Conservation (phyloP, 2,797 vertebrate species). For the Sternotherus odoratus region DNA sequence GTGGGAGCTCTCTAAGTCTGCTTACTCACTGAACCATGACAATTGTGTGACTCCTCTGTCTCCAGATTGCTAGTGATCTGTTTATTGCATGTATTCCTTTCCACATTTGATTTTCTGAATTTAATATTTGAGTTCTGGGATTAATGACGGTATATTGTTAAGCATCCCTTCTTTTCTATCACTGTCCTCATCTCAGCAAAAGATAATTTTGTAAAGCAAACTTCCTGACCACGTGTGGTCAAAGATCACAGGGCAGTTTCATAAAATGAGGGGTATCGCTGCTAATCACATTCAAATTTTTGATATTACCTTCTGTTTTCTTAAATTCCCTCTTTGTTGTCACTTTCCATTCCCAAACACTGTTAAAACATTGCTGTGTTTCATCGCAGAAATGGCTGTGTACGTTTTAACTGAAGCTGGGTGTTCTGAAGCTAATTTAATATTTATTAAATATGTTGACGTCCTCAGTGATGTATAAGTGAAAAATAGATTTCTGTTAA, state of each 20-base stretch:
- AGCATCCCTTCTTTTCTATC: neutral
- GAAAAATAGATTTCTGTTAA: neutral
- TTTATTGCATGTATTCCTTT: neutral
- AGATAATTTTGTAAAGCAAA: neutral
- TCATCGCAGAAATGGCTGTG: neutral
- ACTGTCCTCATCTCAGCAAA: neutral
- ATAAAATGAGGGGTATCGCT: rapidly evolving
- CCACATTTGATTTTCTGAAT: neutral
- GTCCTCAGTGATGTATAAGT: no score
- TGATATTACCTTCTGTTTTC: neutral
- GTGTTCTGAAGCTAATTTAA: neutral
- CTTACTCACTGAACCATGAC: neutral
- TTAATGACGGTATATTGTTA: neutral
- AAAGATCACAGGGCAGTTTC: neutral
- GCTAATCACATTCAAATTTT: no score
- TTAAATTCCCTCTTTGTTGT: neutral
- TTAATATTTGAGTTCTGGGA: neutral
- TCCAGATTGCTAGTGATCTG: neutral
- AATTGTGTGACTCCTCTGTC: neutral
- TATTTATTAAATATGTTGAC: neutral
- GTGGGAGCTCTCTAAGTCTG: no score
- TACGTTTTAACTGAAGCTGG: neutral
- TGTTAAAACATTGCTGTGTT: neutral
- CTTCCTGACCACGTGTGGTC: neutral
- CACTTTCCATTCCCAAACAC: neutral